Evolutionary conservation across 2,888 invertebrate genomes (phyloP).

Genomic region (Deladenus siricidicola): DNA sequence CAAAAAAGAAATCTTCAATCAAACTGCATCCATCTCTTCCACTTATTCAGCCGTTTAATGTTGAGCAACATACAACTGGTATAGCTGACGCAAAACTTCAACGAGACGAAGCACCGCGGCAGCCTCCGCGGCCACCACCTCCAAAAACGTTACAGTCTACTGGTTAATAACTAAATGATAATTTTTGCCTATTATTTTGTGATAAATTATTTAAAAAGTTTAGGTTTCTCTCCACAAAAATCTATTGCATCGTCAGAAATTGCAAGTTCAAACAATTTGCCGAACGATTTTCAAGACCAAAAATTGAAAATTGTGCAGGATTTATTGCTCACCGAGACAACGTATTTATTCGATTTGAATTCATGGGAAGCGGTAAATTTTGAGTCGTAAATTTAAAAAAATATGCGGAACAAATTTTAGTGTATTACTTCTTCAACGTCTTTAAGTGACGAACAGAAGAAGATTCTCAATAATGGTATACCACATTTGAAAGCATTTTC

Average conservation of each 20-base stretch:
- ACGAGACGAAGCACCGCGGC: too few species aligned
- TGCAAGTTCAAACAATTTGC: background rate
- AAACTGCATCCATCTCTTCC: background rate
- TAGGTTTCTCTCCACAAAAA: background rate
- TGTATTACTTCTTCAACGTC: constrained; percentile 9
- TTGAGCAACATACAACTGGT: too few species aligned
- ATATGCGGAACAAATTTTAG: constrained; percentile 10
- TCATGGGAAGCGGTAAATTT: constrained; percentile 24
- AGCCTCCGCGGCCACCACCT: constrained; percentile 24
- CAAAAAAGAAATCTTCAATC: too few species aligned
- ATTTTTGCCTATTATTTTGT: too few species aligned
- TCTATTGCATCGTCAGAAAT: background rate
- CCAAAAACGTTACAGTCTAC: too few species aligned
- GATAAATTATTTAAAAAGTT: too few species aligned
- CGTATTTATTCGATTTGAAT: constrained; percentile 23
- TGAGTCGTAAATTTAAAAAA: background rate
- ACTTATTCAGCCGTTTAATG: background rate
- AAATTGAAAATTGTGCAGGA: constrained; percentile 27
- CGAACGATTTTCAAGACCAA: background rate
- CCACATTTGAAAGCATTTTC: constrained; percentile 38
- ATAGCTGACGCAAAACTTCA: too few species aligned
- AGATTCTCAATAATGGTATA: constrained; percentile 32
- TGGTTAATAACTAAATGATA: too few species aligned
- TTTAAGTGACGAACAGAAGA: constrained; percentile 31
- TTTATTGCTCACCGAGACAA: constrained; percentile 24